Evolutionary conservation across 2,113 vertebrate genomes (phyloP), one percentile per base, ranked within the genome.

Genomic region (Oriolus oriolus): DNA sequence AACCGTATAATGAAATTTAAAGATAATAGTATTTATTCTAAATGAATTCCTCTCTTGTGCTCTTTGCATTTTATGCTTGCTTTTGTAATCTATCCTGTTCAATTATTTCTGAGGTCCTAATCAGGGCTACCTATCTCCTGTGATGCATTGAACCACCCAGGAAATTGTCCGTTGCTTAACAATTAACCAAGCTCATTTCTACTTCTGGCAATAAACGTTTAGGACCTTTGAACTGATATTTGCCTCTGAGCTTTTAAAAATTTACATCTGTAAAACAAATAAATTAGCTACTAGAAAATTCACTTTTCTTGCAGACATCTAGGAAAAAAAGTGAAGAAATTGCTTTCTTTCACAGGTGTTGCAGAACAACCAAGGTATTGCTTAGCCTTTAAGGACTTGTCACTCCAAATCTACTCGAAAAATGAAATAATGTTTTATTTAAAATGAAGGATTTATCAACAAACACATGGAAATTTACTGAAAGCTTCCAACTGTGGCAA

Each of bases 401-500:
- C 64, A 53, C 22, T 86, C 63, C 56, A 74, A 96, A 77, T 65
- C 47, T 71, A 31, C 57, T 54, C 35, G 24, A 60, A 94, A 96
- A 94, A 63, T 39, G 31, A 84, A 89, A 80, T 37, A 52, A 70
- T 31, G 22, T 83, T 84, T 93, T 95, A 74, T 93, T 95, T 39
- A 82, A 91, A 95, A 95, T 30, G 42, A 66, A 91, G 50, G 57
- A 71, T 91, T 83, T 92, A 91, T 93, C 78, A 87, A 93, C 54
- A 93, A 96, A 76, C 75, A 83, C 79, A 77, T 31, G 73, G 84
- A 93, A 93, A 94, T 54, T 71, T 79, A 66, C 69, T 87, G 73
- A 84, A 92, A 87, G 45, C 88, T 96, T 95, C 91, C 86, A 90
- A 93, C 85, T 89, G 93, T 69, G 80, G 91, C 74, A 87, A 74